Evolutionary conservation across 2,797 vertebrate genomes (phyloP).

Genomic region (Pachyuromys duprasi): DNA sequence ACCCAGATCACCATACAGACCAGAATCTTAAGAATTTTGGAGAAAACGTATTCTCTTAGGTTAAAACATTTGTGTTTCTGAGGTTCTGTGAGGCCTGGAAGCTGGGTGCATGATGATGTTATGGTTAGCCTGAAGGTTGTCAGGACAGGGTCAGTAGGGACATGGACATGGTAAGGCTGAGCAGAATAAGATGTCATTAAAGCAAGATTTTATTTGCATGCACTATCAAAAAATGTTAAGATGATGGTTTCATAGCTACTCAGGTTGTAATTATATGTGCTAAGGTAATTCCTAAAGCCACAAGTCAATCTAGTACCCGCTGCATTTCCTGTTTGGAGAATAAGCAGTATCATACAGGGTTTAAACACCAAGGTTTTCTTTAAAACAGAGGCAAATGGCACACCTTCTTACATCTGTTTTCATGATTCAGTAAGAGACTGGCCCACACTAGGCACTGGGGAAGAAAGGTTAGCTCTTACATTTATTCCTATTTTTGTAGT

Average conservation of each 20-base stretch:
- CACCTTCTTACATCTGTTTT: neutral
- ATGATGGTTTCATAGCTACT: constrained; percentile 3
- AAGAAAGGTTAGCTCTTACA: neutral
- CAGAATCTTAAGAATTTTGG: constrained; percentile 37
- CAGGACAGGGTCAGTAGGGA: neutral
- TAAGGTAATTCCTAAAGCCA: neutral
- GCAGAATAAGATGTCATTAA: neutral
- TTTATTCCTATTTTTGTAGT: constrained; percentile 35
- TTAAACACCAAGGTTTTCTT: constrained; percentile 6
- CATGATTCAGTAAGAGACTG: neutral
- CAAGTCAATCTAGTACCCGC: neutral
- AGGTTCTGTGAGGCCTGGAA: neutral
- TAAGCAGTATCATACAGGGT: neutral
- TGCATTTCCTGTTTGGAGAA: neutral
- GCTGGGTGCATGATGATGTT: neutral
- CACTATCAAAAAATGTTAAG: neutral
- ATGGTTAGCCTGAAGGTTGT: neutral
- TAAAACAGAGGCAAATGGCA: neutral
- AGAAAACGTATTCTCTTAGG: neutral
- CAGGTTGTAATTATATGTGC: constrained; percentile 4
- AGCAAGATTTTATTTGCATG: constrained; percentile 44
- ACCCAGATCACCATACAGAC: neutral
- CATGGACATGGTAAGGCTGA: neutral
- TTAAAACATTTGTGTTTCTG: neutral
- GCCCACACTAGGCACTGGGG: neutral